Base-by-base conservation (phyloP, 2,797 vertebrate species). In the Pangasius mekongensis region DNA sequence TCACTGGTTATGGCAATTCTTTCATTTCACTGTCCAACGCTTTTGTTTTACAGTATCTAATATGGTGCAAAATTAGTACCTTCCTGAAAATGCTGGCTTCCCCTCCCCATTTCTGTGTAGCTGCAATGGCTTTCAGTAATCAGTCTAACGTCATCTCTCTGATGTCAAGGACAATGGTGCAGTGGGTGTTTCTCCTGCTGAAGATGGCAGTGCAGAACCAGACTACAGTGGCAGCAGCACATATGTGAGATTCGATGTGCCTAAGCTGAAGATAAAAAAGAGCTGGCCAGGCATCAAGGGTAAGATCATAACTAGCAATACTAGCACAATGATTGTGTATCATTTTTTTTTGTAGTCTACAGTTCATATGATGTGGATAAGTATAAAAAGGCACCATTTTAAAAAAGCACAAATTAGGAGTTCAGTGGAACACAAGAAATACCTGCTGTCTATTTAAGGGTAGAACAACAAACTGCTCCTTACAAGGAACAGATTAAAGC, bases 271-370 rank as follows among this genome's bases (percentile, higher is more conserved):
- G 92, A 95, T 97, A 88, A 96, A 96, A 94, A 96, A 91, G 91
- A 97, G 94, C 92, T 99, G 98, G 98, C 98, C 98, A 4, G 96
- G 97, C 18, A 95, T 98, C 81, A 95, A 96, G 89, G 98, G 98
- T 99, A 92, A 87, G 88, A 56, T 84, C 71, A 64, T 20, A 86
- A 10, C 20, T 1, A 81, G 30, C 49, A 83, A 56, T 85, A n/a
- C 11, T 49, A 52, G 47, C 27, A 67, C n/a, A 33, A 52, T 22
- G 3, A 52, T 49, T 49, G 3, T 27, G 10, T 20, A 43, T 43
- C 7, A 6, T 39, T 27, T 39, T 52, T 67, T 52, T 54, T 20
- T n/a, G 10, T 7, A 33, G 10, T 24, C n/a, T 66, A 66, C 13
- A 27, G 52, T 58, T 24, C 4, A 80, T 58, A 58, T 80, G 9